Conservation (phyloP, 2,888 invertebrate genomes). For the Pemphredon lugubris region DNA sequence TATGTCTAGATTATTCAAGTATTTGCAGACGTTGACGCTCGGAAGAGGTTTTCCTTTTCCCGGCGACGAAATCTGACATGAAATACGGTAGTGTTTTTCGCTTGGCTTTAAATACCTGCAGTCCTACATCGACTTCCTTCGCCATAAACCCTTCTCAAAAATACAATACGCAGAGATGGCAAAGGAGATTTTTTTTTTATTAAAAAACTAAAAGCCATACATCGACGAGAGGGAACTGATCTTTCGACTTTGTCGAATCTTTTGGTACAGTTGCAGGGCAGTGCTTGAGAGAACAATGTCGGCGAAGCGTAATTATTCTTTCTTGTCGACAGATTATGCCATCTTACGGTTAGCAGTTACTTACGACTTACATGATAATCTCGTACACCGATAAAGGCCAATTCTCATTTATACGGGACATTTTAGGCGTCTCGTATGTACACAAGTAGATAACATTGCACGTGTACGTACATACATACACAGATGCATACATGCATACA, state of each 20-base stretch:
- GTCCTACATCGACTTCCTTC: no score
- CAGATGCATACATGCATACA: no score
- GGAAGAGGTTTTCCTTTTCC: conserved; percentile 22
- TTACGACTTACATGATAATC: conserved; percentile 12
- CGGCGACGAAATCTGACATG: conserved; percentile 11
- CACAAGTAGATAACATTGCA: no score
- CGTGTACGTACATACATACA: no score
- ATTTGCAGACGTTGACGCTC: conserved; percentile 41
- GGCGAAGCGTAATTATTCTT: conserved; percentile 6
- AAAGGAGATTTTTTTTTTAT: neutral
- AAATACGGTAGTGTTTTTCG: neutral
- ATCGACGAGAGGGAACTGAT: conserved; percentile 8
- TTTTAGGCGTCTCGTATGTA: no score
- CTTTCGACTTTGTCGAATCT: conserved; percentile 19
- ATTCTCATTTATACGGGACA: no score
- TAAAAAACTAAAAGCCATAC: neutral
- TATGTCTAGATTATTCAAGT: conserved; percentile 49
- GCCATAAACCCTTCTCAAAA: no score
- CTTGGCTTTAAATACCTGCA: no score
- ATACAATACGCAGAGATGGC: neutral
- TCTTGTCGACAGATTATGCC: conserved; percentile 10
- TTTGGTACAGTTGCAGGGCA: conserved; percentile 34
- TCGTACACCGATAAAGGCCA: conserved; percentile 13
- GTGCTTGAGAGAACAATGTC: conserved; percentile 45
- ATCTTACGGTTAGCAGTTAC: conserved; percentile 18